A percentile compares a stretch with the other conserved stretches of the same genome.
These are phyloP conservation scores for Amphipoea lucens DNA, from an alignment of 2,888 invertebrate species.

Conservation along the genomic window DNA sequence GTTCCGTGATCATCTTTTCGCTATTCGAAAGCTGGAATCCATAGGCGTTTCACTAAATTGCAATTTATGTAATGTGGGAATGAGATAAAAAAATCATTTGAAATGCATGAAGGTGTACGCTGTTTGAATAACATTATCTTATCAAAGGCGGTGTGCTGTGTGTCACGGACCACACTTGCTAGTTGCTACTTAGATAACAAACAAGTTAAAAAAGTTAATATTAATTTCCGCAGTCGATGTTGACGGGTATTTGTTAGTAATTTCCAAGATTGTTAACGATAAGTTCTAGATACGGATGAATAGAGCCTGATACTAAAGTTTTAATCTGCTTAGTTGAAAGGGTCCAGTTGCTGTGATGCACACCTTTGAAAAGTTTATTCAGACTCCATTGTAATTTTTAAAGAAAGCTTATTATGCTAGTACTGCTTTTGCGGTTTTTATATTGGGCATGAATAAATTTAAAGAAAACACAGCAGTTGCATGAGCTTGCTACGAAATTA, in stretches of 20 bases:
- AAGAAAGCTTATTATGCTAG: background rate
- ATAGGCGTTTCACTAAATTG: constrained; percentile 59
- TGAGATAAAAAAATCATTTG: constrained; percentile 44
- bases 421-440: background rate
- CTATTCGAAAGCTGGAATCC: constrained; percentile 65
- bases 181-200: constrained; percentile 13
- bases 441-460: background rate
- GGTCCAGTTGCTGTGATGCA: background rate
- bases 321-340: constrained; percentile 8
- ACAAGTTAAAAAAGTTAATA: constrained; percentile 22
- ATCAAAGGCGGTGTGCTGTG: constrained; percentile 27
- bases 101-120: constrained; percentile 35
- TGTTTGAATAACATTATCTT: constrained; percentile 35
- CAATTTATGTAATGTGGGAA: constrained; percentile 63
- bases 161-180: constrained; percentile 5
- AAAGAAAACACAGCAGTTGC: background rate
- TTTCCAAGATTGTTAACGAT: constrained; percentile 2
- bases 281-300: constrained; percentile 6
- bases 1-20: constrained; percentile 68
- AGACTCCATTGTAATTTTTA: background rate
- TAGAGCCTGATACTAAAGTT: background rate
- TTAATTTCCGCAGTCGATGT: constrained; percentile 7
- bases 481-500: background rate
- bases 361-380: background rate
- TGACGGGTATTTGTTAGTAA: background rate